A percentile compares a stretch with the other conserved stretches of the same genome.
phyloP scores from a whole-genome alignment of 2,888 invertebrate species.

The Phortica magna region DNA sequence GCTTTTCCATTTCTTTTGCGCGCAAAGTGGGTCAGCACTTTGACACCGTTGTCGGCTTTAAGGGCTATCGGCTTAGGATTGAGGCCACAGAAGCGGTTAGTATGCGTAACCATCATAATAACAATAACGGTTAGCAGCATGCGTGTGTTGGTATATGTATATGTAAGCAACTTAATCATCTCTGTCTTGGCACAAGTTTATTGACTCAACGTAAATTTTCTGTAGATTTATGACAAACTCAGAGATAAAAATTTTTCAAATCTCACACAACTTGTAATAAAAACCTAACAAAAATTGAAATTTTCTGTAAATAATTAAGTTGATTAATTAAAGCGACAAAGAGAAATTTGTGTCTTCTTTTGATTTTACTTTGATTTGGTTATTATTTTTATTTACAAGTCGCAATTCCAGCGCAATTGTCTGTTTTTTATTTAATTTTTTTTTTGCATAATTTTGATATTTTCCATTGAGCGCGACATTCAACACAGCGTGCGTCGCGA shows the following conservation, averaged over 20 bases:
- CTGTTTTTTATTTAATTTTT: too few species aligned
- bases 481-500: neutral
- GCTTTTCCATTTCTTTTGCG: constrained; percentile 46
- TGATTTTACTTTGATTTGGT: neutral
- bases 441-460: too few species aligned
- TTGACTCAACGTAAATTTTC: too few species aligned
- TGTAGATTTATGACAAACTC: too few species aligned
- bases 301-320: constrained; percentile 22
- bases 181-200: too few species aligned
- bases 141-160: neutral
- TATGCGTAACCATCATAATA: neutral
- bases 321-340: constrained; percentile 30
- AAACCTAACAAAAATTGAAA: too few species aligned
- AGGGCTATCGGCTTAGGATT: neutral
- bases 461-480: neutral
- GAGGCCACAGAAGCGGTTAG: neutral
- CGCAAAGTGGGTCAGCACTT: constrained; percentile 8
- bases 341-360: constrained; percentile 1
- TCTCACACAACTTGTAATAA: too few species aligned
- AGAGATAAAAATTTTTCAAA: too few species aligned
- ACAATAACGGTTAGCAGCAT: neutral
- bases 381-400: neutral
- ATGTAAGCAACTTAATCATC: neutral
- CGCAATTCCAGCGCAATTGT: neutral
- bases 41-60: neutral